A percentile compares a stretch with the other conserved stretches of the same genome.
phyloP scores from a whole-genome alignment of 2,113 vertebrate genomes.

The Gymnorhina tibicen region DNA sequence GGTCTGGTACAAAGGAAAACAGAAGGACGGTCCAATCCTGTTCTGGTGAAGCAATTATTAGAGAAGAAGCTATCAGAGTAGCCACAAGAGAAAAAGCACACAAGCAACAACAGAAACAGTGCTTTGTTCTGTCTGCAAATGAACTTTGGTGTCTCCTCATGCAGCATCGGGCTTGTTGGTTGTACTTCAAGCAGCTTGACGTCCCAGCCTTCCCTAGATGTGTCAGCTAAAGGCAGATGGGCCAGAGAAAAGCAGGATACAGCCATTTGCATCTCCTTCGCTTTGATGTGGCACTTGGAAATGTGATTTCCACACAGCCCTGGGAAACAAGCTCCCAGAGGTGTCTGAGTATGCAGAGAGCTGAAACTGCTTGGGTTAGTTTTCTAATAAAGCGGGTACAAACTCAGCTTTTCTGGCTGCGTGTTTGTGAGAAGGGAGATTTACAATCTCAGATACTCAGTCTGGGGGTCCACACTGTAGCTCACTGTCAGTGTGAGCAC shows the following conservation, averaged over 20 bases:
- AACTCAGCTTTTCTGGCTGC: background rate
- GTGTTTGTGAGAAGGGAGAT: background rate
- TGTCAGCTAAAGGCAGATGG: background rate
- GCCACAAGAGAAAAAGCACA: background rate
- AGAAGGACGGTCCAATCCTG: slow-evolving; percentile 80
- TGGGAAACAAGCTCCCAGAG: background rate
- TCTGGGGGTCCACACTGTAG: no score
- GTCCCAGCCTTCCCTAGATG: background rate
- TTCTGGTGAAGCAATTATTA: slow-evolving; percentile 78
- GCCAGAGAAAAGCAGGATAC: background rate
- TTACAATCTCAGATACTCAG: background rate
- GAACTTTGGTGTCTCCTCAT: background rate
- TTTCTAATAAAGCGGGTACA: background rate
- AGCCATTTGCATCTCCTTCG: background rate
- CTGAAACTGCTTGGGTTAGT: background rate
- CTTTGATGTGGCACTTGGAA: background rate
- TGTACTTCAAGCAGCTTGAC: background rate
- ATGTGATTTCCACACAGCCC: background rate
- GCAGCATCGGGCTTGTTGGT: no score
- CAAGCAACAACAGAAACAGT: background rate
- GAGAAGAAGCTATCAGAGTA: slow-evolving; percentile 73
- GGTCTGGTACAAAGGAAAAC: slow-evolving; percentile 86
- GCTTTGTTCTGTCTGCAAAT: background rate
- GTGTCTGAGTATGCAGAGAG: background rate
- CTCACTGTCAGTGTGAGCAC: background rate